Evolutionary conservation across 2,113 vertebrate species (phyloP).

Genomic region (Struthidea cinerea): DNA sequence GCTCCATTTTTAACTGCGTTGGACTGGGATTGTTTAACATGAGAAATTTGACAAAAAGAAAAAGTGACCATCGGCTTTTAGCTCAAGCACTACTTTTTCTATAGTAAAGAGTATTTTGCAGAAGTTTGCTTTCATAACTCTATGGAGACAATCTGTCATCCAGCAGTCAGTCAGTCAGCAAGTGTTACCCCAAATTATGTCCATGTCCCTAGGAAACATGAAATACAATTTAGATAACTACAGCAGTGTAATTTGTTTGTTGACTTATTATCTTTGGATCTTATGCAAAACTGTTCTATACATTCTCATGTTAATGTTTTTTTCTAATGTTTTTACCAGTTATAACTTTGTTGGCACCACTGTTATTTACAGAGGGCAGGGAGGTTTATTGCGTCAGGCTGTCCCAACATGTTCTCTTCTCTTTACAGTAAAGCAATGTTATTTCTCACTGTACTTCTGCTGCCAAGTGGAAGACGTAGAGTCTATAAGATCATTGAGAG

Average conservation of each 20-base stretch:
- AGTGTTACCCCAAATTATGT: neutral
- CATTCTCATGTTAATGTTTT: neutral
- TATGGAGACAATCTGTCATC: neutral
- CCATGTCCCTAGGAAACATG: neutral
- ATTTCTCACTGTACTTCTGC: neutral
- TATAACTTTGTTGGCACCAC: neutral
- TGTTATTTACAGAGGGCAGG: neutral
- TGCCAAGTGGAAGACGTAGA: neutral
- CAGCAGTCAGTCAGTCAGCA: neutral
- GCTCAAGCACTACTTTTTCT: neutral
- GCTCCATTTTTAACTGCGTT: neutral
- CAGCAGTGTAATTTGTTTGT: neutral
- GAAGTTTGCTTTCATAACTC: neutral
- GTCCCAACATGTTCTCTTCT: neutral
- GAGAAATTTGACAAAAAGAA: neutral
- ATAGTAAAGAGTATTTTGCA: neutral
- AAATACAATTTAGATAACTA: neutral
- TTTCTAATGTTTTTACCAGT: neutral
- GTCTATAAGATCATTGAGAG: neutral
- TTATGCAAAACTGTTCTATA: neutral
- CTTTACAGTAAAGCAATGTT: neutral
- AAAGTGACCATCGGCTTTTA: neutral
- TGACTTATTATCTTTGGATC: neutral
- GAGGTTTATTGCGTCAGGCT: neutral
- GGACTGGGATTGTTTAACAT: neutral